Evolutionary conservation across 2,113 vertebrate genomes (phyloP), one percentile per base, ranked within the genome.

Genomic region (Scartelaos histophorus): DNA sequence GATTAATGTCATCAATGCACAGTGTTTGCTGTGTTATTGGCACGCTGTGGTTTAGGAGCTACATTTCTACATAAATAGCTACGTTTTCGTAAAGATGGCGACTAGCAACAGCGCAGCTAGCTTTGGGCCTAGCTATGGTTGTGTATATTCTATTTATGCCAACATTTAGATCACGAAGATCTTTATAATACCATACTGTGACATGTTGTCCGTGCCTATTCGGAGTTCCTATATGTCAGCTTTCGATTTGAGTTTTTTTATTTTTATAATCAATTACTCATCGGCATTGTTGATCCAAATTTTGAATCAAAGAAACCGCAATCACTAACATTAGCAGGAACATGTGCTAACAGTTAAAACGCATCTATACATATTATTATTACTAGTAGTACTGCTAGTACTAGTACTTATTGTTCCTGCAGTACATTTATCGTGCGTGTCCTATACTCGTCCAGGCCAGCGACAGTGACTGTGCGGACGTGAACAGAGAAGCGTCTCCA

Each of bases 381-480:
- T n/a, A 9, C 6, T 19, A 53, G 3, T 15, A 16, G 51, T 53
- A 47, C 1, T 51, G 16, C 34, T 38, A 38, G 38, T 38, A 38
- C 1, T 38, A 38, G 38, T 38, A 35, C 3, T 19, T 1, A 7
- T 53, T n/a, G 46, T 17, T 5, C 17, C 19, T 51, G 3, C 16
- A 19, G 16, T 51, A 6, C 17, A 7, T 7, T 19, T 6, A 7
- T 53, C 5, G 19, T 53, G n/a, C 0, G 17, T 70, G 0, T 5
- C 17, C 19, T 80, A 66, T 53, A 88, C 46, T 79, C 49, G 70
- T 85, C 75, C 69, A 99, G 98, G 94, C 93, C 87, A 96, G 95
- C 85, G 97, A 96, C 84, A 92, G 93, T 78, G 94, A 95, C 77
- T 93, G 93, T 75, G 95, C 93, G 35, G 94, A 91, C 80, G 78